Conservation (phyloP, 2,888 invertebrate genomes). For the Netelia melanura region DNA sequence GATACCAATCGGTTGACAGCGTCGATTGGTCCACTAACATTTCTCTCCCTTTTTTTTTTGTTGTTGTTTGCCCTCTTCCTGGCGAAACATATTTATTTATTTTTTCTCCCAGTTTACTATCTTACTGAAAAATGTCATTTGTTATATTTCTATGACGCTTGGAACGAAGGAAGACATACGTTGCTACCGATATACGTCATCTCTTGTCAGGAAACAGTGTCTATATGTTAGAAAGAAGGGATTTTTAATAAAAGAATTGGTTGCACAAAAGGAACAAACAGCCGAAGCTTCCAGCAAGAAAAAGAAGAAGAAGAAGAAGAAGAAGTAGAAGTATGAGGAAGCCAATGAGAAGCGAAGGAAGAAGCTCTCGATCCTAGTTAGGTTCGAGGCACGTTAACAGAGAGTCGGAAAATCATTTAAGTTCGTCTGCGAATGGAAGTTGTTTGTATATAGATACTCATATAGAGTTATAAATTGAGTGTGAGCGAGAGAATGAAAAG, state of each 20-base stretch:
- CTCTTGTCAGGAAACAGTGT: no score
- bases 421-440: slow-evolving; percentile 68
- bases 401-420: slow-evolving; percentile 77
- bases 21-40: slow-evolving; percentile 43
- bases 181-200: no score
- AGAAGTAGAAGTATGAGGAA: background rate
- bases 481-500: background rate
- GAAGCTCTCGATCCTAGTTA: slow-evolving; percentile 52
- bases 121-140: no score
- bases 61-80: background rate
- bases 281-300: slow-evolving; percentile 35
- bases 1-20: slow-evolving; percentile 14
- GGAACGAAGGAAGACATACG: no score
- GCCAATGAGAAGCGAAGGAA: slow-evolving; percentile 40
- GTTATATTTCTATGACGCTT: no score
- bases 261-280: slow-evolving; percentile 45
- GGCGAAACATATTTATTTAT: background rate
- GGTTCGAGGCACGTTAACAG: slow-evolving; percentile 50
- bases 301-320: slow-evolving; percentile 1
- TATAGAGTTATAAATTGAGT: slow-evolving; percentile 48
- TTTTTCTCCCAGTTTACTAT: background rate
- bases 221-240: background rate
- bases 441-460: slow-evolving; percentile 8
- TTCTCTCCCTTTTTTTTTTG: slow-evolving; percentile 16
- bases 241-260: slow-evolving; percentile 47